Evolutionary conservation across 2,888 invertebrate genomes (phyloP), one percentile per base, ranked within the genome.

Genomic region (Xestoiulus laeticollis): DNA sequence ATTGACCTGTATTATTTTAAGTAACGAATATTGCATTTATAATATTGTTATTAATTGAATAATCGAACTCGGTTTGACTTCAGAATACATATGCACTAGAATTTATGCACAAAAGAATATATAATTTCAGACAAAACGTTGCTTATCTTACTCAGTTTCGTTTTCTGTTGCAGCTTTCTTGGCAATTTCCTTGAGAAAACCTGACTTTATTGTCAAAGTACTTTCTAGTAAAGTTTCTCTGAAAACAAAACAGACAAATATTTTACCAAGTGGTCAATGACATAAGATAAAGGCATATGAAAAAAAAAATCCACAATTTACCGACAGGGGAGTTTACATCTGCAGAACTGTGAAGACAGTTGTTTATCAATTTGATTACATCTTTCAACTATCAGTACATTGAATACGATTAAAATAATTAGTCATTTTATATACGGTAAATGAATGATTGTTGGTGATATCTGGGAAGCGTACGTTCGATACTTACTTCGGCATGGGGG

Each of bases 301-400:
- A 85, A 68, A 26, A n/a, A n/a, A 22, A 14, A n/a, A n/a, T 30
- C 30, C 83, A 30, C 30, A 44, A n/a, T 22, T 85, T 85, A 87
- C 88, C 84, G 26, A 22, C 88, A 87, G 8, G 88, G 88, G 10
- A 87, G 68, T 59, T 85, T 87, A 44, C 88, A 87, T 85, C 88
- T 38, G 68, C 88, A 87, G 43, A 85, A 87, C 38, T 87, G 19
- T n/a, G 88, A 87, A 1, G 88, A 85, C 32, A 87, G 22, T 32
- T 87, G 83, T 48, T 87, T 85, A 19, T 87, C 88, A 68, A 87
- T 87, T 33, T 85, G 85, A 30, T 33, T 22, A 85, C 88, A 87
- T 53, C 85, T 26, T 33, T 87, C 88, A 85, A 68, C 88, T 87
- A 53, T 19, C 32, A 30, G 6, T 5, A 53, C n/a, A n/a, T 53